Evolutionary conservation across 2,888 invertebrate genomes (phyloP).

Genomic region (Balanococcus diminutus): DNA sequence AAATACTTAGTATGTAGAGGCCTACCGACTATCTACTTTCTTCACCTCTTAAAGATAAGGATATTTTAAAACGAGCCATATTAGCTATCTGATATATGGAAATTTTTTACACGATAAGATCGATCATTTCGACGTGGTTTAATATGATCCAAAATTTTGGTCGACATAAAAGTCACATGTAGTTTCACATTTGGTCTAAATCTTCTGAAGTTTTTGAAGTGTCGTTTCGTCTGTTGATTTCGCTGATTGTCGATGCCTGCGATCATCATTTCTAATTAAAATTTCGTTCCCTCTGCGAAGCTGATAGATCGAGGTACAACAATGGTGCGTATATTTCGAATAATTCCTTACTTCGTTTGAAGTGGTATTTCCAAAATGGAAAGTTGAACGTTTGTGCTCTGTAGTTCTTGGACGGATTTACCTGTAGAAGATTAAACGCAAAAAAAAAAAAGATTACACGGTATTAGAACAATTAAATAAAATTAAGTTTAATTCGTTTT

Average conservation of each 20-base stretch:
- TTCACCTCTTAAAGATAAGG: too few relatives aligned
- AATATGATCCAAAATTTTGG: background rate
- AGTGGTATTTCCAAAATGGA: background rate
- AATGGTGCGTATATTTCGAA: background rate
- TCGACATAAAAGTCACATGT: background rate
- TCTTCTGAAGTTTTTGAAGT: too few relatives aligned
- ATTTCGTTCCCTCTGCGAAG: background rate
- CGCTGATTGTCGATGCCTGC: background rate
- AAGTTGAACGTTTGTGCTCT: too few relatives aligned
- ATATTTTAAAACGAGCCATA: too few relatives aligned
- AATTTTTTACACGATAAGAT: too few relatives aligned
- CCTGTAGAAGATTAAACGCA: background rate
- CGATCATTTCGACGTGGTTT: too few relatives aligned
- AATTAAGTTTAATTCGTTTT: background rate
- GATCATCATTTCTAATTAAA: background rate
- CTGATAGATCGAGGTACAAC: background rate
- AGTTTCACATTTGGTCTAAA: too few relatives aligned
- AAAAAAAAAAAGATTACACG: background rate
- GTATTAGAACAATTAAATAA: background rate
- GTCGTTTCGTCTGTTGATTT: background rate
- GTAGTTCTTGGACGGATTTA: background rate
- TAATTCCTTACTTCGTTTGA: background rate
- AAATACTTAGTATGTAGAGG: too few relatives aligned
- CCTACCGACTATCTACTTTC: too few relatives aligned
- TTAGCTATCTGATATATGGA: too few relatives aligned